phyloP scores from a whole-genome alignment of 2,888 invertebrate species.

The Coremacera marginata region DNA sequence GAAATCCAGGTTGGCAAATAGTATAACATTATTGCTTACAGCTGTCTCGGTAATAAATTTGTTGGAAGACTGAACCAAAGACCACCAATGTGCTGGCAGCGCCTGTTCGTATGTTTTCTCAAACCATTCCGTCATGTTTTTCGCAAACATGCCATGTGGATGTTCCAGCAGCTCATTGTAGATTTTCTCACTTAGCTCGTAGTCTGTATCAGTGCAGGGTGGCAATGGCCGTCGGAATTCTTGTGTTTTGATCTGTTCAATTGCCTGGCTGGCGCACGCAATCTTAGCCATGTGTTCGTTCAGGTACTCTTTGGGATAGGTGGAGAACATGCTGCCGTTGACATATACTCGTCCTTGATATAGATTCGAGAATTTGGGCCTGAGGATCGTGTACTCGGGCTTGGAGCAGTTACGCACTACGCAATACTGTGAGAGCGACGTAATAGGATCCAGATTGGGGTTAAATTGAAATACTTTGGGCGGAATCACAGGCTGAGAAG shows the following conservation, averaged over 20 bases:
- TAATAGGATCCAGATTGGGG: constrained; percentile 57
- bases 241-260: constrained; percentile 59
- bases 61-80: constrained; percentile 73
- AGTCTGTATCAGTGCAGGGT: constrained; percentile 56
- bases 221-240: constrained; percentile 57
- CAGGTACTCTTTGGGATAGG: constrained; percentile 63
- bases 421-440: constrained; percentile 60
- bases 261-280: constrained; percentile 60
- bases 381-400: constrained; percentile 58
- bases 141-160: constrained; percentile 74
- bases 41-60: constrained; percentile 67
- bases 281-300: constrained; percentile 58
- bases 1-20: constrained; percentile 59
- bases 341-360: constrained; percentile 62
- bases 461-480: constrained; percentile 55
- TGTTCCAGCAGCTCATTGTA: constrained; percentile 60
- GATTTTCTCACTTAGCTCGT: constrained; percentile 60
- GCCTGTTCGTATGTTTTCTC: constrained; percentile 75
- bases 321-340: constrained; percentile 58
- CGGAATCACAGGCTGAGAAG: constrained; percentile 49
- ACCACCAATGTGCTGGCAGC: constrained; percentile 79
- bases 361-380: constrained; percentile 53
- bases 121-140: constrained; percentile 73
- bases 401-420: constrained; percentile 51
- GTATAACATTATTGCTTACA: constrained; percentile 58